Base-by-base conservation (phyloP, 1,140 invertebrate species). In the Calephelis virginiensis region DNA sequence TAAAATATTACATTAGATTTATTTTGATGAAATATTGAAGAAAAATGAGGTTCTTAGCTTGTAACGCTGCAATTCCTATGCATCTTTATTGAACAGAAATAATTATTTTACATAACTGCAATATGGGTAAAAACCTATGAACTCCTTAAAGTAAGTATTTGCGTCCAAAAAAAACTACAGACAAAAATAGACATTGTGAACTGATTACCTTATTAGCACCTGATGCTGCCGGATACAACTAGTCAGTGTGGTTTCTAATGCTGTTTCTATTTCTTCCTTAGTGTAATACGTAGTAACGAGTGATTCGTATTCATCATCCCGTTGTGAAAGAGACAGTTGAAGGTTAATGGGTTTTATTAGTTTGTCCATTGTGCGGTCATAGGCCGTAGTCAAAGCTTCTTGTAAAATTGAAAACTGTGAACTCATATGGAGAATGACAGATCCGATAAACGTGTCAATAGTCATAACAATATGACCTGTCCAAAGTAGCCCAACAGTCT, bases 401-500 rank as follows among this genome's bases (percentile, higher is more conserved):
- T 81, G 75, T 50, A 91, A 63, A 71, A 83, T 87, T 10, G 69
- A 67, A 56, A 91, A 91, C 59, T 91, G 86, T 7, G 74, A 75
- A 46, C 86, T 88, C 86, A 91, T 91, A 37, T 91, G 88, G 5
- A 89, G 71, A 59, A 91, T 87, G 7, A 91, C 66, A 7, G 88
- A 85, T 8, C 82, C 88, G 48, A 90, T 87, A 63, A 90, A 85
- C 6, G 88, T 89, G 50, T 90, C 88, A 46, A 89, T 85, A 0
- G 78, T 83, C 86, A 90, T 89, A 37, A 90, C 88, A 14, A 90
- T 90, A 59, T 90, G 88, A 7, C 88, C 88, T 7, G 86, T 90
- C 88, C 88, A 90, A n/a, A 90, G 71, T 6, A 90, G 71, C 1
- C 88, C 88, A 10, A 87, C 61, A 6, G 86, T 85, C 72, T 90